phyloP scores from a whole-genome alignment of 2,888 invertebrate species.

The Stenurella melanura region DNA sequence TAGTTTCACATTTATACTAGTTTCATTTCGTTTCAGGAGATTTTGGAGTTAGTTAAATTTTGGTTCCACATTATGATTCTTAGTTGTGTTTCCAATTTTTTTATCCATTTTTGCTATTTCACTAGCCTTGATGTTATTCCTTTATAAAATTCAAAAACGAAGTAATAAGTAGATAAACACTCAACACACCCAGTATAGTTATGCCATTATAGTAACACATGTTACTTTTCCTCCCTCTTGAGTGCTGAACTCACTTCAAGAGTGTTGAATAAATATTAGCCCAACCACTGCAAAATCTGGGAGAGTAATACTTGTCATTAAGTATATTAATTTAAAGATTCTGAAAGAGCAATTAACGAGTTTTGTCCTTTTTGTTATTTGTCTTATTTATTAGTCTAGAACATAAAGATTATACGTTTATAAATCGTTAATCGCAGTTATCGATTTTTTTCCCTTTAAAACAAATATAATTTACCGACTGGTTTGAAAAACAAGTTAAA shows the following conservation, averaged over 20 bases:
- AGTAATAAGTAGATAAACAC: neutral
- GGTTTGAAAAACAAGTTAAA: constrained; percentile 23
- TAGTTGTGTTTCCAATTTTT: too few relatives aligned
- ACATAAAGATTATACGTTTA: constrained; percentile 27
- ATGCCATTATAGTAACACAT: neutral
- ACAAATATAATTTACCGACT: constrained; percentile 30
- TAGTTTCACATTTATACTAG: too few relatives aligned
- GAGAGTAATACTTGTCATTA: constrained; percentile 11
- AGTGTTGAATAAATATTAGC: constrained; percentile 4
- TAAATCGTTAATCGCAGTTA: constrained; percentile 14
- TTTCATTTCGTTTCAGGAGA: too few relatives aligned
- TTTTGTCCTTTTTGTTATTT: constrained; percentile 19
- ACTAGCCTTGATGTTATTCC: too few relatives aligned
- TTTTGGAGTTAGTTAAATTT: too few relatives aligned
- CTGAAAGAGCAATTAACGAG: constrained; percentile 21
- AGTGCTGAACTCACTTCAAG: neutral
- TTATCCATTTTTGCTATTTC: too few relatives aligned
- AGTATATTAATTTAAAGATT: constrained; percentile 12
- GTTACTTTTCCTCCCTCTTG: neutral
- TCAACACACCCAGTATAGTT: neutral
- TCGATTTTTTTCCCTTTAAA: constrained; percentile 11
- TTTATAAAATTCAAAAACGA: too few relatives aligned
- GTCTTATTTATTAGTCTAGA: constrained; percentile 22
- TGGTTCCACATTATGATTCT: too few relatives aligned
- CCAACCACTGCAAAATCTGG: neutral